Base-by-base conservation (phyloP, 2,888 invertebrate genomes). In the Eustalomyia histrio region DNA sequence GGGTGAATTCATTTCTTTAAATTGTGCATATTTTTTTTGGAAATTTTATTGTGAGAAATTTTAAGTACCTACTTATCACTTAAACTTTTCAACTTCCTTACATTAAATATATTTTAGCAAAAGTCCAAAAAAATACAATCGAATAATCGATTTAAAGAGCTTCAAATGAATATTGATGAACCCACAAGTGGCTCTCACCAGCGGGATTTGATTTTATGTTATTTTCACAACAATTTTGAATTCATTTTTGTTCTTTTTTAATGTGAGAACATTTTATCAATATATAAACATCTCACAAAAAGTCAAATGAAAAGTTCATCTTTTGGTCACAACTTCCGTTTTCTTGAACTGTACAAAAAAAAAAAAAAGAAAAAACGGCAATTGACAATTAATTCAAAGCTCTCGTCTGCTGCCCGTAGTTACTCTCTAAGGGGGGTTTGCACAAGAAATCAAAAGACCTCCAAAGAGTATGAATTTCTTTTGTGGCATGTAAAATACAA, bases 171-270 rank as follows among this genome's bases (percentile, higher is more conserved):
- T 81, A 80, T 83, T 39, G 29, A 29, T 81, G 80, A 79, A 79
- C 78, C 80, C 86, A 88, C 87, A 88, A 88, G 88, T 88, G 89
- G 89, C 88, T 88, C 88, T 87, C 88, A 88, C 85, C 89, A 88
- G 89, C 88, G 87, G 88, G 88, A 78, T 83, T 73, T 69, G 24
- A 47, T 64, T 61, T 24, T 14, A 50, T 39, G 33, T 43, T 55
- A n/a, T 65, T 73, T 68, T 24, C 7, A 5, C 7, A n/a, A n/a
- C 2, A 39, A 47, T 39, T 53, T 75, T 52, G 2, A 29, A 52
- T 65, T 35, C 2, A 6, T 8, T 53, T 10, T 6, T 50, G 21
- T 65, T 55, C 55, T 39, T 47, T 57, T 47, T 57, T 55, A 78
- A 78, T 81, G 81, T 81, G 81, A 81, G 81, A 81, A 81, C 52